Evolutionary conservation across 2,888 invertebrate genomes (phyloP).

Genomic region (Balanococcus diminutus): DNA sequence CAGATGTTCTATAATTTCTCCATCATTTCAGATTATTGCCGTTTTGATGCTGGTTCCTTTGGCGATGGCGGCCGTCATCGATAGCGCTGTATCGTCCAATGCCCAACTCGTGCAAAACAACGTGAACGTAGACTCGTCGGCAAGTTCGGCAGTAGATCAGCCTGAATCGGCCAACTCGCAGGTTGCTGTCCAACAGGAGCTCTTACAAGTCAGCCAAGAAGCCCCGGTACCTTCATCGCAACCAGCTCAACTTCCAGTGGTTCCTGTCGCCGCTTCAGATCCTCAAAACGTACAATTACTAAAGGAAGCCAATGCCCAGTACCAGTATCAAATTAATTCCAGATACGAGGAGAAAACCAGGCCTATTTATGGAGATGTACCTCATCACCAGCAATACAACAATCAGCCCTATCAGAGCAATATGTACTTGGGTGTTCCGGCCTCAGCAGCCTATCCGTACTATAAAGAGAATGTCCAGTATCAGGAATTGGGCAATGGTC

Average conservation of each 20-base stretch:
- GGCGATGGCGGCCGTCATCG: background rate
- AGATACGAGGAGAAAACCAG: slow-evolving; percentile 55
- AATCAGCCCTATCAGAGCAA: background rate
- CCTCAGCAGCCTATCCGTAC: slow-evolving; percentile 16
- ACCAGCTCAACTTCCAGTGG: background rate
- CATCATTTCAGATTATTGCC: background rate
- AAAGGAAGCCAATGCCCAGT: slow-evolving; percentile 53
- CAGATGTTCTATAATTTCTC: background rate
- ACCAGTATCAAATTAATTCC: slow-evolving; percentile 55
- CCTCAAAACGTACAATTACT: slow-evolving; percentile 42
- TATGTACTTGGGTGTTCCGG: background rate
- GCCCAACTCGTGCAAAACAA: slow-evolving; percentile 39
- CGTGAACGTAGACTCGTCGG: slow-evolving; percentile 35
- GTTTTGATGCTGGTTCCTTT: background rate
- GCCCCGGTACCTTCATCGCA: background rate
- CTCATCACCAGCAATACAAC: background rate
- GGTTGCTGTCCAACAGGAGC: slow-evolving; percentile 33
- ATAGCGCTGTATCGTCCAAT: background rate
- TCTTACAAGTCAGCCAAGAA: background rate
- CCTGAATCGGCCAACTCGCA: slow-evolving; percentile 26
- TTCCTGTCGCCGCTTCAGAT: background rate
- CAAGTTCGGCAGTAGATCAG: background rate
- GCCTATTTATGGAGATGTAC: slow-evolving; percentile 37
- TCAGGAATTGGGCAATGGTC: slow-evolving; percentile 50
- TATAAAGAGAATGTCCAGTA: slow-evolving; percentile 43